Evolutionary conservation across 2,797 vertebrate species (phyloP).

Genomic region (Hoplostethus mediterraneus): DNA sequence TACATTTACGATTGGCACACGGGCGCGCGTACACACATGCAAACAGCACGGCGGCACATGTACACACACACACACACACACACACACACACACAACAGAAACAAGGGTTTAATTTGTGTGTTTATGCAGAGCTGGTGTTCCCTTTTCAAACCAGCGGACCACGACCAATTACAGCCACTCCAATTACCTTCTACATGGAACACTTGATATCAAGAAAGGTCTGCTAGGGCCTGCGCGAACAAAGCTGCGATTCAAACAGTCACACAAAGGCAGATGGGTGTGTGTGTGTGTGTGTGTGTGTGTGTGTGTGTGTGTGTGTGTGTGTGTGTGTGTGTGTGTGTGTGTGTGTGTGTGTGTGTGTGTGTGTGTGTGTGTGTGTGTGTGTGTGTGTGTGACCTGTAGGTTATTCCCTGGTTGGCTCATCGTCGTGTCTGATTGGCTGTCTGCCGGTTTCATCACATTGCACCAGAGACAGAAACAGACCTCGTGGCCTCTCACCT

Average conservation of each 20-base stretch:
- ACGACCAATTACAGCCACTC: conserved; percentile 79
- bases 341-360: conserved; percentile 7
- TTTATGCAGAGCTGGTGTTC: conserved; percentile 81
- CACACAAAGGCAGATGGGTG: conserved; percentile 28
- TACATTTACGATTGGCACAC: conserved; percentile 9
- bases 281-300: conserved; percentile 5
- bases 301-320: conserved; percentile 32
- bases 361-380: conserved; percentile 6
- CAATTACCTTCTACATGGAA: conserved; percentile 80
- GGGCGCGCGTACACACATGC: conserved; percentile 30
- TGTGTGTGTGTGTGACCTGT: conserved; percentile 65
- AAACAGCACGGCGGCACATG: conserved; percentile 29
- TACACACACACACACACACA: background rate
- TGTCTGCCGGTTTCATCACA: conserved; percentile 80
- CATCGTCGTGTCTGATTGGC: conserved; percentile 78
- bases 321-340: conserved; percentile 31
- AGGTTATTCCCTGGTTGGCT: conserved; percentile 77
- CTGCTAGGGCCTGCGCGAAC: conserved; percentile 50
- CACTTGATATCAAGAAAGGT: conserved; percentile 73
- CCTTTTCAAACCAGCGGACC: conserved; percentile 71
- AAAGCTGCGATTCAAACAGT: conserved; percentile 50
- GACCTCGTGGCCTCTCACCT: conserved; percentile 77
- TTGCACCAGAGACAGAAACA: conserved; percentile 78
- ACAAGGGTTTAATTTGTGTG: conserved; percentile 73
- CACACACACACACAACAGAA: conserved; percentile 50